These are phyloP conservation scores for Takifugu flavidus DNA, from an alignment of 2,113 vertebrate species.

Conservation along the genomic window DNA sequence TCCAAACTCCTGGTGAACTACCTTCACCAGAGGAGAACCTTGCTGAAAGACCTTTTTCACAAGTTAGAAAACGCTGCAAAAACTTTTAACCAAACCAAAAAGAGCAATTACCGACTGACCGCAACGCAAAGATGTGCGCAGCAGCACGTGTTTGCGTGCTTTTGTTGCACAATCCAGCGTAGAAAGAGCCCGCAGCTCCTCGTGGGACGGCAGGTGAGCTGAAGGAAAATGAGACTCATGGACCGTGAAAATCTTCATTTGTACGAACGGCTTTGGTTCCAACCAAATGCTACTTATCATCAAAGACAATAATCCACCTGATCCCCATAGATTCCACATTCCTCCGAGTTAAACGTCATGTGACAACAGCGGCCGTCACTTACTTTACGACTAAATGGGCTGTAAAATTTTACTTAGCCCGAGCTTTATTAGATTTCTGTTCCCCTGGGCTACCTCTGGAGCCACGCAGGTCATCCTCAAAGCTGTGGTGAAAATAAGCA, in stretches of 20 bases:
- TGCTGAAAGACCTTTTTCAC: too few relatives aligned
- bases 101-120: too few relatives aligned
- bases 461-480: slow-evolving; percentile 9
- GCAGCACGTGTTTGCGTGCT: too few relatives aligned
- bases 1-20: too few relatives aligned
- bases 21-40: too few relatives aligned
- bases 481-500: slow-evolving; percentile 6
- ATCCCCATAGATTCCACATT: slow-evolving; percentile 63
- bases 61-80: too few relatives aligned
- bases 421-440: not conserved
- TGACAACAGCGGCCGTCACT: slow-evolving; percentile 44
- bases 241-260: slow-evolving; percentile 40
- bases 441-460: not conserved
- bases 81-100: too few relatives aligned
- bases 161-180: not conserved
- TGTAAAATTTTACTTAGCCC: slow-evolving; percentile 2
- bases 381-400: slow-evolving; percentile 13
- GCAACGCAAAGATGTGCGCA: too few relatives aligned
- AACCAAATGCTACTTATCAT: slow-evolving; percentile 50
- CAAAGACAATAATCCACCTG: slow-evolving; percentile 66
- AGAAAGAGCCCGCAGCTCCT: not conserved
- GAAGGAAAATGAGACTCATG: slow-evolving; percentile 26
- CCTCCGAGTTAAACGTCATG: slow-evolving; percentile 52
- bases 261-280: slow-evolving; percentile 37
- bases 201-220: slow-evolving; percentile 18